A percentile compares a stretch with the other conserved stretches of the same genome.
Conservation (phyloP, 2,113 vertebrate species). For the Chaenocephalus aceratus region DNA sequence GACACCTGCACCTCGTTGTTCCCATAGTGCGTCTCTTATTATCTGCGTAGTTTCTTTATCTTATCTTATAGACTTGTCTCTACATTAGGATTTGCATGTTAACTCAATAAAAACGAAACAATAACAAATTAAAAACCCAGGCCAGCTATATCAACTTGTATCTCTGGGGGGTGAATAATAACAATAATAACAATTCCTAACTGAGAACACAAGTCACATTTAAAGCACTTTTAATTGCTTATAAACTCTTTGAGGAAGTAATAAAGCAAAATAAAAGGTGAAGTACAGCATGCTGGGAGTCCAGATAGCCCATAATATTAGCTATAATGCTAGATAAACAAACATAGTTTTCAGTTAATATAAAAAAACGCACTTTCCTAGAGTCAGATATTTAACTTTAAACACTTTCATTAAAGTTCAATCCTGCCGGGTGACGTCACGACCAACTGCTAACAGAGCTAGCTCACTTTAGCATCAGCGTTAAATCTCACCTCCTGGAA, state of each 20-base stretch:
- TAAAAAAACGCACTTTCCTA: not conserved
- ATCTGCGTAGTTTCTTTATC: not conserved
- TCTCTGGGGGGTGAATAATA: too few relatives aligned
- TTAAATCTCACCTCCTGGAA: constrained; percentile 21
- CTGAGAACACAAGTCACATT: too few relatives aligned
- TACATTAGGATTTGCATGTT: too few relatives aligned
- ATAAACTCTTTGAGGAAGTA: not conserved
- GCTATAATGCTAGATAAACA: fast-evolving
- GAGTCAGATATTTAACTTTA: not conserved
- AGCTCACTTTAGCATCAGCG: constrained; percentile 8
- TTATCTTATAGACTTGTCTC: too few relatives aligned
- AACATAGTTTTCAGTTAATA: too few relatives aligned
- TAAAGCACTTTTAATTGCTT: not conserved
- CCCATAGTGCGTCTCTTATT: not conserved
- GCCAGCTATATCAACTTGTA: too few relatives aligned
- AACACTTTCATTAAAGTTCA: not conserved
- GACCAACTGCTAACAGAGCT: constrained; percentile 31
- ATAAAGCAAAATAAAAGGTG: not conserved
- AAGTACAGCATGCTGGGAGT: not conserved
- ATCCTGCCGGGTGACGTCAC: not conserved
- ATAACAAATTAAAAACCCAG: too few relatives aligned
- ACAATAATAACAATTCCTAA: too few relatives aligned
- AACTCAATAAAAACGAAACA: too few relatives aligned
- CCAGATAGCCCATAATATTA: fast-evolving
- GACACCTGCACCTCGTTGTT: not conserved